These are phyloP conservation scores for Sebastes flavidus DNA, from an alignment of 2,797 vertebrate genomes.

Conservation along the genomic window DNA sequence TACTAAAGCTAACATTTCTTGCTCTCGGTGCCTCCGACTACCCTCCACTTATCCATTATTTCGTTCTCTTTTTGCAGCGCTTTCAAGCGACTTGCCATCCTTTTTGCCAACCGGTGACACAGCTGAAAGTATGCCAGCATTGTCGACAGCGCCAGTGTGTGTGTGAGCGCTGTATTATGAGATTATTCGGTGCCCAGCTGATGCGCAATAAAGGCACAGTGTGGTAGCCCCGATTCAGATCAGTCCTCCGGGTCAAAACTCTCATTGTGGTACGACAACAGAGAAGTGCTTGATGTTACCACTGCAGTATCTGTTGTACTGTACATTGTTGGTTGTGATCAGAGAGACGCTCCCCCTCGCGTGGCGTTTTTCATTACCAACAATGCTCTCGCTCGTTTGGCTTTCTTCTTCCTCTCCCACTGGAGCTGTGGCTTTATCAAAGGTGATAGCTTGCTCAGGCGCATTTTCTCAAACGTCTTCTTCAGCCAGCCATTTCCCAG, in stretches of 20 bases:
- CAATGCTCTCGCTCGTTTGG: constrained; percentile 57
- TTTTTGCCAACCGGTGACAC: constrained; percentile 63
- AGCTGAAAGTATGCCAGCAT: constrained; percentile 60
- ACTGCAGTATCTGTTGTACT: constrained; percentile 54
- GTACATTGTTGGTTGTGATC: constrained; percentile 66
- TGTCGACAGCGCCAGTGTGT: constrained; percentile 45
- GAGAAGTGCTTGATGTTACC: constrained; percentile 60
- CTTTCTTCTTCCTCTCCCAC: constrained; percentile 76
- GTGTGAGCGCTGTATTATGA: constrained; percentile 66
- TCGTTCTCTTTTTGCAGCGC: constrained; percentile 43
- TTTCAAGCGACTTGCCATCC: constrained; percentile 44
- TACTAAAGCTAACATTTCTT: constrained; percentile 82
- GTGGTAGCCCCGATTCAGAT: constrained; percentile 63
- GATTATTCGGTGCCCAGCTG: constrained; percentile 76
- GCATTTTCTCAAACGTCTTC: constrained; percentile 81
- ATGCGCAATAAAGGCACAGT: constrained; percentile 73
- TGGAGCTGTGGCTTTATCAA: constrained; percentile 76
- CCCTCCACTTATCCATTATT: constrained; percentile 53
- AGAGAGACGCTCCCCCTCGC: constrained; percentile 61
- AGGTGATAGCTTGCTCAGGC: constrained; percentile 82
- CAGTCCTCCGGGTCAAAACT: constrained; percentile 66
- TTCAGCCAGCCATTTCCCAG: constrained; percentile 73
- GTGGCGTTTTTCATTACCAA: constrained; percentile 76
- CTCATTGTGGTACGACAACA: constrained; percentile 45
- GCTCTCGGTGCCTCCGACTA: constrained; percentile 65